phyloP scores from a whole-genome alignment of 2,797 vertebrate genomes.

The Hyperoplus lanceolatus region DNA sequence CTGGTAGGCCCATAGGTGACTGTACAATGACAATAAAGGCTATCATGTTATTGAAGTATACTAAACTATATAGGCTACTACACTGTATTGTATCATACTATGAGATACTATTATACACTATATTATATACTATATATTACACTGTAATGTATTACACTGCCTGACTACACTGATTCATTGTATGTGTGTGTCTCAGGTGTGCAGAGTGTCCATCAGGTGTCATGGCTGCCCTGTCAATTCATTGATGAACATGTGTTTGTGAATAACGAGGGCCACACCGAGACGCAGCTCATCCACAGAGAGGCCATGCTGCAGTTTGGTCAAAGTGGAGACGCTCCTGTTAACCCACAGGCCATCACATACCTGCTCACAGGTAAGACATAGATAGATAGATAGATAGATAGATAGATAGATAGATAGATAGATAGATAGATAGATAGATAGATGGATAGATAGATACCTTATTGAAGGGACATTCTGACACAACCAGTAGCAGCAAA shows the following conservation, averaged over 20 bases:
- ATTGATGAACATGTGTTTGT: constrained; percentile 64
- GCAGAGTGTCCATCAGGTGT: constrained; percentile 48
- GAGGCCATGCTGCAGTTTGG: constrained; percentile 83
- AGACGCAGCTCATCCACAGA: constrained; percentile 63
- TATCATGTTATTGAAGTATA: too few species aligned
- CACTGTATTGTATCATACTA: too few species aligned
- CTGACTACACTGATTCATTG: background rate
- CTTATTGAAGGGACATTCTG: too few species aligned
- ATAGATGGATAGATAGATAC: too few species aligned
- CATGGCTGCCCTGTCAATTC: constrained; percentile 84
- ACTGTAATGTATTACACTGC: background rate
- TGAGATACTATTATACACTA: background rate
- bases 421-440: too few species aligned
- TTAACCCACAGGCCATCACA: constrained; percentile 75
- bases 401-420: too few species aligned
- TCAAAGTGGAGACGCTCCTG: constrained; percentile 66
- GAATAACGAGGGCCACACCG: constrained; percentile 39
- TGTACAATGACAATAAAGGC: too few species aligned
- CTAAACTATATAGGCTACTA: too few species aligned
- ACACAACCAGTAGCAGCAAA: too few species aligned
- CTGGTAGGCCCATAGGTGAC: too few species aligned
- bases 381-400: too few species aligned
- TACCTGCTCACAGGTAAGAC: constrained; percentile 81
- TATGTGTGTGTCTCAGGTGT: constrained; percentile 62
- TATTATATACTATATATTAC: background rate